A percentile compares a stretch with the other conserved stretches of the same genome.
Conservation (phyloP, 2,797 vertebrate genomes). For the Novumbra hubbsi region DNA sequence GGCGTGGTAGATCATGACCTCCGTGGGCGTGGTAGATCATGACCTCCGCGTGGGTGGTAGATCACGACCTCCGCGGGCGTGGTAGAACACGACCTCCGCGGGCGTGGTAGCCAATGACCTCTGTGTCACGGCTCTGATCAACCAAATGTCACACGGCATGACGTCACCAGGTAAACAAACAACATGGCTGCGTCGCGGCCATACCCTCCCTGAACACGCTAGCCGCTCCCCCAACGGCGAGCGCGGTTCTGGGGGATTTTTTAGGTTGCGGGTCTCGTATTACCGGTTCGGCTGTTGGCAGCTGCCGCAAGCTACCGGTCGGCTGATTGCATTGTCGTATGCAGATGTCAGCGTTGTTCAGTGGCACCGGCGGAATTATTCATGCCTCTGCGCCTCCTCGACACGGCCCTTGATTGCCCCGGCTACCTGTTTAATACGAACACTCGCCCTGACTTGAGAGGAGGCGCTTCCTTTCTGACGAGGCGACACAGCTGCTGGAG, state of each 20-base stretch:
- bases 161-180: constrained; percentile 27
- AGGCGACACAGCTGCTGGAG: constrained; percentile 67
- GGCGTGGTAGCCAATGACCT: constrained; percentile 42
- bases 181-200: constrained; percentile 31
- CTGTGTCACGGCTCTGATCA: constrained; percentile 36
- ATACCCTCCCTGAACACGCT: not conserved
- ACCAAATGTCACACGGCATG: constrained; percentile 31
- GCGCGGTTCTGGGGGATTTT: constrained; percentile 27
- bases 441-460: constrained; percentile 16
- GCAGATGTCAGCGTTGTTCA: constrained; percentile 45
- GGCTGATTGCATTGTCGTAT: constrained; percentile 52
- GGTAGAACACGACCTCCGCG: constrained; percentile 14
- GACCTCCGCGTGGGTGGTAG: too few relatives aligned
- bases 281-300: constrained; percentile 17
- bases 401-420: constrained; percentile 36
- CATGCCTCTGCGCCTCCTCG: constrained; percentile 33
- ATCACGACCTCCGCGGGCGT: too few relatives aligned
- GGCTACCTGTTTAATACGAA: constrained; percentile 60
- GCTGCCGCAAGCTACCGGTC: constrained; percentile 4
- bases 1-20: too few relatives aligned
- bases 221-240: not conserved
- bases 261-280: constrained; percentile 16
- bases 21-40: too few relatives aligned
- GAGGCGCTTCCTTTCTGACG: constrained; percentile 50
- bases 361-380: constrained; percentile 53